Percentiles rank a stretch among this genome's conserved stretches.
Conservation (phyloP, 2,888 invertebrate species). For the Hydrotaea cyrtoneurina region DNA sequence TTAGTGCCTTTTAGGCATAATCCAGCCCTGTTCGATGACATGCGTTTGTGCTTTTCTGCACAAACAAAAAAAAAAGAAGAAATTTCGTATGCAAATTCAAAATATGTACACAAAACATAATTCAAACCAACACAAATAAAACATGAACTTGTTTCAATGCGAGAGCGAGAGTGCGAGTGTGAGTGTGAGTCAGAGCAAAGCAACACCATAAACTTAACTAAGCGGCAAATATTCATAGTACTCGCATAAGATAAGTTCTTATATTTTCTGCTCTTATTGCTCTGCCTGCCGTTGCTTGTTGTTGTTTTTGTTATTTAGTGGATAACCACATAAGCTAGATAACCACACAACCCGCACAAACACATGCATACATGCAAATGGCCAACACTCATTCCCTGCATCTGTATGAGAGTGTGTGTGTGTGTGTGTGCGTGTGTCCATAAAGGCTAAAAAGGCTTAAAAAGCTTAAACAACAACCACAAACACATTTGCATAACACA, state of each 20-base stretch:
- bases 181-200: background rate
- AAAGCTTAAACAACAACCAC: conserved; percentile 55
- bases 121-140: conserved; percentile 38
- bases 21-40: too few relatives aligned
- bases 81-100: conserved; percentile 42
- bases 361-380: conserved; percentile 34
- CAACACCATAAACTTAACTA: conserved; percentile 49
- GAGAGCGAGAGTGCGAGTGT: background rate
- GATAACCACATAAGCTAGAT: conserved; percentile 42
- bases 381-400: conserved; percentile 11
- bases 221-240: conserved; percentile 44
- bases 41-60: background rate
- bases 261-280: conserved; percentile 5
- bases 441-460: conserved; percentile 53
- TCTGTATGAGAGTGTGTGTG: background rate
- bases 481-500: conserved; percentile 51
- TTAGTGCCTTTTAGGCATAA: too few relatives aligned
- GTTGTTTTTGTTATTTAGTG: conserved; percentile 57
- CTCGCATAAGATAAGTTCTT: conserved; percentile 58
- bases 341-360: conserved; percentile 32
- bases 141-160: conserved; percentile 33
- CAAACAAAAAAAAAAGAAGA: conserved; percentile 7
- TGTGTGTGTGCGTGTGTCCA: background rate
- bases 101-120: conserved; percentile 37
- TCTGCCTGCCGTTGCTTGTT: conserved; percentile 1